Conservation (phyloP, 2,113 vertebrate genomes). For the Sebastes fasciatus region DNA sequence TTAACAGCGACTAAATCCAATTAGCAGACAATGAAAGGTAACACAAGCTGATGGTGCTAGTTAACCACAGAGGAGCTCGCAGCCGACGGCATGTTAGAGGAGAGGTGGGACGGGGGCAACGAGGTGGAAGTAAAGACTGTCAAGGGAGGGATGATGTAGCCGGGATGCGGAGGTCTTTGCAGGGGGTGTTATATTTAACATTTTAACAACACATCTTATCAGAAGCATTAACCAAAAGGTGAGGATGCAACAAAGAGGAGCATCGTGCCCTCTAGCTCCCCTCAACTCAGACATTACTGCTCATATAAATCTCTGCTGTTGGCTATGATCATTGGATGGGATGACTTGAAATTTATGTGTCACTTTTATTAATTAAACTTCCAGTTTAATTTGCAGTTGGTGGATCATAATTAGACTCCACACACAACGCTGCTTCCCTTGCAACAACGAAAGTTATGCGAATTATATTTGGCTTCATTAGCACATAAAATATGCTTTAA, state of each 20-base stretch:
- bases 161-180: background rate
- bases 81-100: conserved; percentile 10
- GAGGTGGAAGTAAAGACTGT: background rate
- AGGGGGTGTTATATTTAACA: background rate
- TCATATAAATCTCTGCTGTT: conserved; percentile 2
- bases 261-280: background rate
- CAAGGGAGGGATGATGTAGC: background rate
- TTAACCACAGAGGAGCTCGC: conserved; percentile 56
- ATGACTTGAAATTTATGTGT: background rate
- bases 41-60: conserved; percentile 59
- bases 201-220: conserved; percentile 30
- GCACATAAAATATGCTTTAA: background rate
- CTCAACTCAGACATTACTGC: background rate
- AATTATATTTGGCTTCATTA: background rate
- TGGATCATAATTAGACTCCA: background rate
- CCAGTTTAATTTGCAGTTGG: background rate
- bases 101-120: background rate
- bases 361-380: background rate
- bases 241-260: background rate
- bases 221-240: conserved; percentile 20
- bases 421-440: background rate
- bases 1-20: conserved; percentile 71
- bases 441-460: background rate
- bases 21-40: conserved; percentile 75
- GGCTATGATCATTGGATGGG: background rate